Base-by-base conservation (phyloP, 2,113 vertebrate genomes). In the Poeciliopsis prolifica region DNA sequence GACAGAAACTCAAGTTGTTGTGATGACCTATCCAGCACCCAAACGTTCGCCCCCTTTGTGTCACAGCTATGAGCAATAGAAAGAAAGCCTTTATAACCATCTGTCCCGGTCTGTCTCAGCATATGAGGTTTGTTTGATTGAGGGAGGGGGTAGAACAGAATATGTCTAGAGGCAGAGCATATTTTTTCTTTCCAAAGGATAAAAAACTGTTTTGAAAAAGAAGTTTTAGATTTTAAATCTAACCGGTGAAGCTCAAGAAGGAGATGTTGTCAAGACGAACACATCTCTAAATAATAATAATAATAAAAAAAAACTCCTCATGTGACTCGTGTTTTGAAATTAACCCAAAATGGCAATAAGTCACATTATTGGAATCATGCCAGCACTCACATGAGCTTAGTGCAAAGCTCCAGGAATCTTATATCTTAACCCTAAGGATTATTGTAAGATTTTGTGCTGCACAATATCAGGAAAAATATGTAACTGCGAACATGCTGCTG, bases 51-150 rank as follows among this genome's bases (percentile, higher is more conserved):
- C 80, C 68, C 48, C 48, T 82, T 83, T 68, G 74, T 73, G 44
- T 83, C 77, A 82, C 82, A 30, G 85, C 91, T 85, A 74, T 76
- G 70, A 85, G 87, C 76, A 33, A 79, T 35, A 61, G 75, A 73
- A 77, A 70, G 80, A 78, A 28, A 28, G 82, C 77, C 83, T 76
- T 58, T 75, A 72, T 28, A 71, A 86, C 77, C 88, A 85, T 84
- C 86, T 89, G 88, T 70, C 74, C 71, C n/a, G 81, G 83, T 80
- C 79, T 72, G 81, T 86, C 83, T 80, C 70, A 84, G 72, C 86
- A 74, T 82, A 84, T 86, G 87, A 89, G 74, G 24, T 74, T 30
- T 19, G 83, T 81, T 84, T 87, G 86, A 88, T 78, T 73, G 77
- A 88, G 61, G 78, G 75, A 86, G 72, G 66, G n/a, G 54, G 61